Evolutionary conservation across 2,888 invertebrate species (phyloP), one percentile per base, ranked within the genome.

Genomic region (Sylvicola cinctus): DNA sequence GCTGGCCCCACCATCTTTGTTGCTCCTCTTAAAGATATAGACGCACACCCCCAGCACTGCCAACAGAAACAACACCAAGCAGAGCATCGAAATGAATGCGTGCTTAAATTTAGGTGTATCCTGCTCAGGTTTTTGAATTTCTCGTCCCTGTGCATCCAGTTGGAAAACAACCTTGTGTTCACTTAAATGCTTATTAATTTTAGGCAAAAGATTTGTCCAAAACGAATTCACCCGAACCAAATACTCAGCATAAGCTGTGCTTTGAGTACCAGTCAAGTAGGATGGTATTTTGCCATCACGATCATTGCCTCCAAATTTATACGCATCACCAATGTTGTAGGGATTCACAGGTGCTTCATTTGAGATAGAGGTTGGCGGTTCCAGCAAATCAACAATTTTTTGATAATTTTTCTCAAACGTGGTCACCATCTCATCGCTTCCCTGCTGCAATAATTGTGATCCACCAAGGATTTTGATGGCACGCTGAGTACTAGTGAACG

Each of bases 401-500:
- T 20, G 20, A 4, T 6, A 6, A 8, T 20, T 20, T 8, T 20
- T 20, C 20, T 20, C 20, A 8, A 20, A 20, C 8, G 20, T 20
- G 20, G 5, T 20, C 5, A 8, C 8, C 20, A 20, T 20, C 4
- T 20, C 20, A 20, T 20, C 20, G 20, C 20, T 8, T 4, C 20
- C 20, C 25, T 26, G 26, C 12, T 16, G 41, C 42, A 16, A 38
- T 28, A 4, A 40, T 40, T 23, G 6, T 17, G 27, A 25, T 17
- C 51, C 49, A 1, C 57, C 55, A 14, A 58, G 32, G 23, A 49
- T 49, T 39, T 51, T 55, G 6, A 58, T 51, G 32, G 50, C 55
- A 13, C 50, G 51, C 3, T 45, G 43, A 3, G 48, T 48, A 3
- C 34, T 30, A 2, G 59, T 62, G 46, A 74, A 75, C 14, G 65